phyloP scores from a whole-genome alignment of 1,140 invertebrate genomes.

The Belonocnema kinseyi region DNA sequence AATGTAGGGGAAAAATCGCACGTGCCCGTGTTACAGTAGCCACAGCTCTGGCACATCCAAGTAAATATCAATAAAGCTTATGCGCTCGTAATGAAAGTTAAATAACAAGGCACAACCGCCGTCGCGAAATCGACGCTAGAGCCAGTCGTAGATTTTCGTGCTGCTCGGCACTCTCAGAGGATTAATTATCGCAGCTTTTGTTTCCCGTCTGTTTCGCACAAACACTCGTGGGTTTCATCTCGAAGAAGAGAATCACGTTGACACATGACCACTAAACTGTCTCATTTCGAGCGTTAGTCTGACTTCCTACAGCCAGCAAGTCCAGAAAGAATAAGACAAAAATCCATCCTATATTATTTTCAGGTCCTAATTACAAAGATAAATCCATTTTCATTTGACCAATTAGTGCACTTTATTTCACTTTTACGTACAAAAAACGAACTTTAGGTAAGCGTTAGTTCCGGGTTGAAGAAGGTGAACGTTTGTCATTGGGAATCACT shows the following conservation, averaged over 20 bases:
- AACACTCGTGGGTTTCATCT: slow-evolving; percentile 30
- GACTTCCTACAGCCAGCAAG: background rate
- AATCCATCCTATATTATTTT: background rate
- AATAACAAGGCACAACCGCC: slow-evolving; percentile 57
- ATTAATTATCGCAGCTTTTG: slow-evolving; percentile 65
- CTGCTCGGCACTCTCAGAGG: slow-evolving; percentile 44
- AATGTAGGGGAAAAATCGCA: slow-evolving; percentile 34
- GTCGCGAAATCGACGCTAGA: slow-evolving; percentile 36
- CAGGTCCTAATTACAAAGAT: too few species aligned
- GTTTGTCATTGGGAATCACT: too few species aligned
- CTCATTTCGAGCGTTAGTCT: background rate
- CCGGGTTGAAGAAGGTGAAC: too few species aligned
- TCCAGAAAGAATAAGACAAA: background rate
- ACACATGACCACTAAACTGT: background rate
- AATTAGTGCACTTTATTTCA: too few species aligned
- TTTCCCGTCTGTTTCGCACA: slow-evolving; percentile 48
- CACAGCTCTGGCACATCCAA: slow-evolving; percentile 57
- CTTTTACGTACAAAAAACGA: too few species aligned
- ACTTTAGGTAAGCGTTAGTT: too few species aligned
- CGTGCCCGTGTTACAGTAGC: slow-evolving; percentile 64
- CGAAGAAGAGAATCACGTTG: background rate
- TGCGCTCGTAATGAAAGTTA: slow-evolving; percentile 69
- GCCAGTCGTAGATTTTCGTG: slow-evolving; percentile 51
- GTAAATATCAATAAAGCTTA: slow-evolving; percentile 67
- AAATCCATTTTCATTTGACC: too few species aligned